Base-by-base conservation (phyloP, 2,113 vertebrate genomes). In the Sporophila hypoxantha region DNA sequence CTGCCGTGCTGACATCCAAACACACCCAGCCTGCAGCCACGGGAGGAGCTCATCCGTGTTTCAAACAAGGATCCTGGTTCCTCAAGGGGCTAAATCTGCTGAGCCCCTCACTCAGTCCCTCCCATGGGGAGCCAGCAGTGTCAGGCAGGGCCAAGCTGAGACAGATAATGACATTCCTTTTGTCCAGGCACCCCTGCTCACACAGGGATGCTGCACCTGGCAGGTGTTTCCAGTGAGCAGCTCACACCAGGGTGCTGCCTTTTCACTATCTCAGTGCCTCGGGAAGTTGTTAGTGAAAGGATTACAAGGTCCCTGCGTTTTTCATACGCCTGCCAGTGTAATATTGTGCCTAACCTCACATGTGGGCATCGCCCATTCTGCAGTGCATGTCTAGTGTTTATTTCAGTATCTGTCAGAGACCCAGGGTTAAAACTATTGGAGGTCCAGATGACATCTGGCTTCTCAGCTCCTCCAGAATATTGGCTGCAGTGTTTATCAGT, bases 381-480 rank as follows among this genome's bases (percentile, higher is more conserved):
- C 26, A 3, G 76, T 39, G 52, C 73, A 34, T 23, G 30, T 90
- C 85, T 93, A 13, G 13, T 90, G 76, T 95, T 96, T 94, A 93
- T 95, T 94, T 95, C 93, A 76, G 90, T 91, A 92, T 86, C 93
- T 97, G 96, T 97, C 93, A 94, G 94, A 97, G 96, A 97, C 95
- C 95, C 94, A 89, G 96, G 96, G 96, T 97, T 97, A 96, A 97
- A 95, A 96, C 97, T 95, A 96, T 92, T 87, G 95, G 96, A 95
- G 95, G 97, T 96, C 97, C 97, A 96, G 96, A 97, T 96, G 97
- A 97, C 97, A 97, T 97, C 97, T 97, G 97, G 97, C 97, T 97
- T 96, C 96, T 92, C 91, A 92, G 95, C 96, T 97, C 95, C 96
- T 96, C 88, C 76, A 76, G 96, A 97, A 97, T 96, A 93, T 96